These are phyloP conservation scores for Hemichromis elongatus DNA, from an alignment of 2,113 vertebrate genomes.

Conservation along the genomic window DNA sequence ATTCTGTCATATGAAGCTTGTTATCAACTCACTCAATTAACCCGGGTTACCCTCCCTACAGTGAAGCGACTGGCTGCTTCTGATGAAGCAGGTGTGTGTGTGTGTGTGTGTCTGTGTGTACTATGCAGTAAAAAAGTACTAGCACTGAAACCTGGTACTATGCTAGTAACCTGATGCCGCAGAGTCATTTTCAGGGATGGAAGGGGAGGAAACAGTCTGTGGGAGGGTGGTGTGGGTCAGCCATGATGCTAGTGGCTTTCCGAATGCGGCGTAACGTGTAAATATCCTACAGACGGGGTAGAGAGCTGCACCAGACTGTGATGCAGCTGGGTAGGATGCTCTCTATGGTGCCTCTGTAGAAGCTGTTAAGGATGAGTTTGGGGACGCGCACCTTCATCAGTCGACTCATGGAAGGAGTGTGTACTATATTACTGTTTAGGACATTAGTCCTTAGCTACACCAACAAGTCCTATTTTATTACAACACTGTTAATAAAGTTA, in stretches of 20 bases:
- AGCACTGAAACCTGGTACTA: no score
- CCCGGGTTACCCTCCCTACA: no score
- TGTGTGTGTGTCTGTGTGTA: no score
- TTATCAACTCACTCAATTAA: no score
- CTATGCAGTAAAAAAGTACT: no score
- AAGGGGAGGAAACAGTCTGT: not conserved
- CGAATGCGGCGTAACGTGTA: not conserved
- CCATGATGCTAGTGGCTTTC: not conserved
- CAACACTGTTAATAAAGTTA: not conserved
- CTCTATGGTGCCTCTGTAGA: not conserved
- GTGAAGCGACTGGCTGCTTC: rapidly evolving
- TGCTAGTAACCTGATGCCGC: no score
- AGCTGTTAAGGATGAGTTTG: not conserved
- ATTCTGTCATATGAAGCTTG: not conserved
- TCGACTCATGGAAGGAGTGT: not conserved
- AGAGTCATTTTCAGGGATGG: rapidly evolving
- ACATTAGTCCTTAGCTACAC: not conserved
- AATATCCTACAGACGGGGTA: not conserved
- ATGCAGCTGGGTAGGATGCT: not conserved
- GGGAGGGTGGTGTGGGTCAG: not conserved
- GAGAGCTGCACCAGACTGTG: not conserved
- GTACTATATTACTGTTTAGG: not conserved
- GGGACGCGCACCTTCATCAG: not conserved
- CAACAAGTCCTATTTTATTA: not conserved
- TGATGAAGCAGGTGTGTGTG: no score